Base-by-base conservation (phyloP, 2,888 invertebrate species). In the Crocallis elinguaria region DNA sequence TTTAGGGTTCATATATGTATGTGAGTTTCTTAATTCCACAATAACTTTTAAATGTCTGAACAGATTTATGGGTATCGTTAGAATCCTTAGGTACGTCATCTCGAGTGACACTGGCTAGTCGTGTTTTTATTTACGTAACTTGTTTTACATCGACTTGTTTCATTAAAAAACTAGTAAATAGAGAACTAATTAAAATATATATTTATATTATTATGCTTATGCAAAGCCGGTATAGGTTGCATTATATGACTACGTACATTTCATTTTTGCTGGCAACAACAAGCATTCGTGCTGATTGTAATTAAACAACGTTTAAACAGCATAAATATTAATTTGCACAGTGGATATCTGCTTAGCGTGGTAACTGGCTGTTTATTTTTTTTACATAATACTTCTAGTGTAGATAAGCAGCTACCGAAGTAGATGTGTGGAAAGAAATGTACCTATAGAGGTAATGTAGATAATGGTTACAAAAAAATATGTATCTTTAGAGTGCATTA, bases 281-380 rank as follows among this genome's bases (percentile, higher is more conserved):
- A 75, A 72, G 51, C 54, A 66, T 79, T 79, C 82, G 79, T 81
- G 82, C 72, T 71, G 67, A 65, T 71, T 73, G 84, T 82, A 80
- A 85, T 86, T 85, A 87, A 78, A 71, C 83, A 86, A 75, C 87
- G 86, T 86, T 88, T 88, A 87, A 79, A 77, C 72, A 71, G 70
- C 77, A 86, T 87, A 75, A 82, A 87, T 88, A 87, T 87, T 88
- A 84, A 87, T 86, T 71, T 69, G 71, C 68, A 77, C 75, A 73
- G 76, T 75, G 67, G 72, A 69, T 80, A 67, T 54, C 53, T 48
- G 27, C 71, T 58, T 74, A 60, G 83, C 83, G 83, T 86, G 84
- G 66, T 77, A 69, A 63, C 67, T 69, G 65, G 68, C 67, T 73
- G 77, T 82, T 79, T 73, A 63, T 69, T 75, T 75, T 70, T 69